Evolutionary conservation across 2,888 invertebrate species (phyloP).

Genomic region (Vandiemenella viatica): DNA sequence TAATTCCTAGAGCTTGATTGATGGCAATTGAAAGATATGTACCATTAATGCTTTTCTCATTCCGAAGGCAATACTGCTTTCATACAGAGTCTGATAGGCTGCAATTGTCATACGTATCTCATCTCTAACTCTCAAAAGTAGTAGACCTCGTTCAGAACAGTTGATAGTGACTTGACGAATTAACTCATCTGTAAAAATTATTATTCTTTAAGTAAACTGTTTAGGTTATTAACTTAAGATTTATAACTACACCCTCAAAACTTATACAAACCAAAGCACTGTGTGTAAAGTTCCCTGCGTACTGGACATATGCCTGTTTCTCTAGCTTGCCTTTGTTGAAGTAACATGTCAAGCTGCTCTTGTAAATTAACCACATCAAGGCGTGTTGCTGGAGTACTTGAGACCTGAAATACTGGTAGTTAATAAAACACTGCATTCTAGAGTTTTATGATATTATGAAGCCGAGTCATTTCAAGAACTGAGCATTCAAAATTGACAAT

Average conservation of each 20-base stretch:
- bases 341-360: constrained; percentile 81
- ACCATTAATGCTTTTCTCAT: constrained; percentile 93
- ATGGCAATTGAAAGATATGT: constrained; percentile 14
- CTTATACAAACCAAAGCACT: constrained; percentile 64
- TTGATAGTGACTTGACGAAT: constrained; percentile 94
- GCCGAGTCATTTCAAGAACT: no score
- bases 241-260: no score
- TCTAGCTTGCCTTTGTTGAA: constrained; percentile 83
- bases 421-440: no score
- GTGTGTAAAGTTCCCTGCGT: constrained; percentile 82
- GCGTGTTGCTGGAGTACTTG: constrained; percentile 89
- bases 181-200: constrained; percentile 48
- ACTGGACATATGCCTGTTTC: constrained; percentile 95
- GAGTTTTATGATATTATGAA: no score
- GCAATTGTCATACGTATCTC: constrained; percentile 94
- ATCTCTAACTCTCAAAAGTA: constrained; percentile 81
- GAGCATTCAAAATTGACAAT: no score
- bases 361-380: constrained; percentile 91
- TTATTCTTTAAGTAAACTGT: neutral
- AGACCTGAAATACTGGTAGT: constrained; percentile 61
- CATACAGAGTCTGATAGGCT: constrained; percentile 90
- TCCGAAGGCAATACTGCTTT: constrained; percentile 94
- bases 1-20: no score
- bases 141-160: constrained; percentile 88
- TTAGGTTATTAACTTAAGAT: neutral